phyloP scores from a whole-genome alignment of 2,113 vertebrate species.

The Oreochromis spilurus region DNA sequence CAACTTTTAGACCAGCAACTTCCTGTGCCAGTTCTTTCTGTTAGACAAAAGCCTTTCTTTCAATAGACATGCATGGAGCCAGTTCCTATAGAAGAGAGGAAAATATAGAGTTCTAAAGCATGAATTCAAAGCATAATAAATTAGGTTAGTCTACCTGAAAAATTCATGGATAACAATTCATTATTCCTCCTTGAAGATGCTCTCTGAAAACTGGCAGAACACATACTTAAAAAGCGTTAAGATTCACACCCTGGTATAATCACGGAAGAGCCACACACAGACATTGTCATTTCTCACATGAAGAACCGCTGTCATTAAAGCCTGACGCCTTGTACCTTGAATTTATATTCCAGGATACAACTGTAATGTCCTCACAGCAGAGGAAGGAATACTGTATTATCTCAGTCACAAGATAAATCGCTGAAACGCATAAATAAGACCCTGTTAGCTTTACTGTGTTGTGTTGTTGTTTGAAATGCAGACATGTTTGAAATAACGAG shows the following conservation, averaged over 20 bases:
- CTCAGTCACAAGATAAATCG: background rate
- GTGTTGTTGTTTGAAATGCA: conserved; percentile 7
- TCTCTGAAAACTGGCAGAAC: background rate
- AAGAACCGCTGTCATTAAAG: conserved; percentile 39
- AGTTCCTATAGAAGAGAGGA: background rate
- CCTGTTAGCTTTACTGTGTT: background rate
- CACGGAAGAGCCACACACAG: background rate
- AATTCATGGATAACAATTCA: background rate
- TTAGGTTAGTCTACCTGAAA: background rate
- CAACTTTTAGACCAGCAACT: background rate
- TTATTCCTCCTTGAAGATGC: background rate
- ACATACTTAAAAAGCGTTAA: background rate
- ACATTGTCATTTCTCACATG: conserved; percentile 1
- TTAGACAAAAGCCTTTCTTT: background rate
- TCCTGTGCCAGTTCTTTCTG: background rate
- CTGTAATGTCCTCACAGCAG: background rate
- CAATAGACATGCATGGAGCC: background rate
- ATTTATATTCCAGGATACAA: conserved; percentile 10
- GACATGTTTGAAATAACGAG: background rate
- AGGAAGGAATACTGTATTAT: background rate
- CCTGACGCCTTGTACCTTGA: background rate
- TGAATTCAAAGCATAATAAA: background rate
- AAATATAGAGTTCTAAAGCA: background rate
- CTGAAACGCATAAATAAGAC: conserved; percentile 1
- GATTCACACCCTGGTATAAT: background rate